Conservation (phyloP, 2,888 invertebrate genomes). For the Xiphydria camelus region DNA sequence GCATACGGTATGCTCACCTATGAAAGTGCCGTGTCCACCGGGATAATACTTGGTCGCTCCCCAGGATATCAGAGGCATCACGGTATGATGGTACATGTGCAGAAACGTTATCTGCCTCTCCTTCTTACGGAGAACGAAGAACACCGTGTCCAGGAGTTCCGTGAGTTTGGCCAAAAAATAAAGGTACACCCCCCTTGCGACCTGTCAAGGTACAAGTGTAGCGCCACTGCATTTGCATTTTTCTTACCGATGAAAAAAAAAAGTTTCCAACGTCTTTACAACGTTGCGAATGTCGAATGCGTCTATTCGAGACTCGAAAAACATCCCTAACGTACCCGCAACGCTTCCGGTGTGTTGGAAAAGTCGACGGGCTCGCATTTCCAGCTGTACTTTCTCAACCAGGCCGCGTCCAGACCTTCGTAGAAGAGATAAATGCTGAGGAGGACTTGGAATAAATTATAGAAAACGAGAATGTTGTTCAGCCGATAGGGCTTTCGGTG, state of each 20-base stretch:
- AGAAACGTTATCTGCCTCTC: slow-evolving; percentile 86
- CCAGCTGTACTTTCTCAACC: slow-evolving; percentile 84
- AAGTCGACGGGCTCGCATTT: slow-evolving; percentile 91
- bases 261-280: neutral
- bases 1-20: too few relatives aligned
- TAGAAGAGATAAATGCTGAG: slow-evolving; percentile 80
- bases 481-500: slow-evolving; percentile 83
- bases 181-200: slow-evolving; percentile 75
- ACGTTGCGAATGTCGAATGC: neutral
- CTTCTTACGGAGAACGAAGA: slow-evolving; percentile 92
- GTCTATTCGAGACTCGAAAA: neutral
- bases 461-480: slow-evolving; percentile 76
- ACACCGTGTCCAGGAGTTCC: slow-evolving; percentile 88
- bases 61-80: slow-evolving; percentile 95
- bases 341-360: slow-evolving; percentile 73
- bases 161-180: slow-evolving; percentile 89
- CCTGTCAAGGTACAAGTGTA: slow-evolving; percentile 51
- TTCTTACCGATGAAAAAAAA: neutral
- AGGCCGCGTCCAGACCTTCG: slow-evolving; percentile 77
- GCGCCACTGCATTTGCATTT: neutral
- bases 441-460: slow-evolving; percentile 87
- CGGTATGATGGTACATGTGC: slow-evolving; percentile 92
- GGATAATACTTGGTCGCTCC: slow-evolving; percentile 84
- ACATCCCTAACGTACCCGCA: slow-evolving; percentile 67
- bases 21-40: slow-evolving; percentile 89